These are phyloP conservation scores for Zaprionus nigranus DNA, from an alignment of 1,140 invertebrate genomes.

Conservation along the genomic window DNA sequence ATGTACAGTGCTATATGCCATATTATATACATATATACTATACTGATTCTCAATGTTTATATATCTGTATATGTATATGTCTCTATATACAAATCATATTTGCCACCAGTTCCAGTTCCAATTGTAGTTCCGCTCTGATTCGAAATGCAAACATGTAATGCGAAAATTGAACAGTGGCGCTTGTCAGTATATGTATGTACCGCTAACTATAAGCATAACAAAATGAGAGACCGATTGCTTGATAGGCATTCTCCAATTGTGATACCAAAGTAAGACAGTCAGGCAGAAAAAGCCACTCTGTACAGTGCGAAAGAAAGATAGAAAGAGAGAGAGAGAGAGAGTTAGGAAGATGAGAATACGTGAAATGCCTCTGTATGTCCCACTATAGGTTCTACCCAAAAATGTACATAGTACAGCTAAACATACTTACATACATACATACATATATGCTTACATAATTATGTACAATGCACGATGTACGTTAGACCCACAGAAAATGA, in stretches of 20 bases:
- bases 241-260: slow-evolving; percentile 67
- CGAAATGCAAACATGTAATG: background rate
- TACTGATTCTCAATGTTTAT: slow-evolving; percentile 55
- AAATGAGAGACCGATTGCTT: slow-evolving; percentile 39
- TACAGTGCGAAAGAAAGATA: slow-evolving; percentile 4
- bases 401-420: slow-evolving; percentile 42
- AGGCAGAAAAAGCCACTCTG: slow-evolving; percentile 28
- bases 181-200: slow-evolving; percentile 33
- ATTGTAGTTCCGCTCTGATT: slow-evolving; percentile 12
- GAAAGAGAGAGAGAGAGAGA: slow-evolving; percentile 6
- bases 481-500: slow-evolving; percentile 9
- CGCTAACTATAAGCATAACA: slow-evolving; percentile 31
- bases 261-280: slow-evolving; percentile 65
- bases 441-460: background rate
- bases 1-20: slow-evolving; percentile 44
- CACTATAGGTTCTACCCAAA: slow-evolving; percentile 47
- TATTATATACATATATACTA: slow-evolving; percentile 24
- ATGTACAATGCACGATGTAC: slow-evolving; percentile 6
- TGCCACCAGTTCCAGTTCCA: slow-evolving; percentile 30
- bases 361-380: slow-evolving; percentile 43
- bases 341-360: slow-evolving; percentile 9
- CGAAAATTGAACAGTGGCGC: background rate
- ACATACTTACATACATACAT: slow-evolving; percentile 10
- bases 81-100: slow-evolving; percentile 16
- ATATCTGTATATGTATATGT: slow-evolving; percentile 30